Conservation (phyloP, 2,797 vertebrate genomes). For the Scomberomorus guttatus region DNA sequence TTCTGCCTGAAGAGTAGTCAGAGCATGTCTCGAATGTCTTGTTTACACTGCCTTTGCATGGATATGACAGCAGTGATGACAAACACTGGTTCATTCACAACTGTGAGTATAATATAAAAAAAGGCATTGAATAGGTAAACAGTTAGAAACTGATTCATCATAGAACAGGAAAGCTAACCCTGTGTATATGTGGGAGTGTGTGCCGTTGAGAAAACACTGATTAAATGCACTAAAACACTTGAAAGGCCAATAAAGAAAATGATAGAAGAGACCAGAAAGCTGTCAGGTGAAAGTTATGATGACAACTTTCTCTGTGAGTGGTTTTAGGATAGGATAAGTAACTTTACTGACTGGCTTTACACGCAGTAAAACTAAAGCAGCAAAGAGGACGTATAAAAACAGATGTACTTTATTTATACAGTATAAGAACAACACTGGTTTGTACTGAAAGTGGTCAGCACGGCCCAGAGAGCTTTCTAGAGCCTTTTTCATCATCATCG, state of each 20-base stretch:
- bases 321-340: too few species aligned
- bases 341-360: too few species aligned
- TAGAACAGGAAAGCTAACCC: conserved; percentile 5
- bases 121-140: conserved; percentile 20
- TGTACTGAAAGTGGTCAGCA: background rate
- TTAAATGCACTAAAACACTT: conserved; percentile 22
- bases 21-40: conserved; percentile 31
- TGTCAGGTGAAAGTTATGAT: background rate
- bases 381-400: too few species aligned
- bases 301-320: too few species aligned
- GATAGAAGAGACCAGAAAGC: conserved; percentile 17
- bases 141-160: conserved; percentile 27
- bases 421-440: background rate
- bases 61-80: conserved; percentile 24
- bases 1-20: conserved; percentile 39
- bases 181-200: background rate
- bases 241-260: conserved; percentile 20
- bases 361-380: too few species aligned
- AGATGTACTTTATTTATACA: too few species aligned
- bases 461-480: background rate
- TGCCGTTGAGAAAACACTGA: conserved; percentile 22
- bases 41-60: conserved; percentile 36
- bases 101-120: conserved; percentile 14
- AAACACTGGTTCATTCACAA: conserved; percentile 16
- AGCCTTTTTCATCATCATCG: background rate